These are phyloP conservation scores for Epirrhoe tristata DNA, from an alignment of 2,888 invertebrate species.

Conservation along the genomic window DNA sequence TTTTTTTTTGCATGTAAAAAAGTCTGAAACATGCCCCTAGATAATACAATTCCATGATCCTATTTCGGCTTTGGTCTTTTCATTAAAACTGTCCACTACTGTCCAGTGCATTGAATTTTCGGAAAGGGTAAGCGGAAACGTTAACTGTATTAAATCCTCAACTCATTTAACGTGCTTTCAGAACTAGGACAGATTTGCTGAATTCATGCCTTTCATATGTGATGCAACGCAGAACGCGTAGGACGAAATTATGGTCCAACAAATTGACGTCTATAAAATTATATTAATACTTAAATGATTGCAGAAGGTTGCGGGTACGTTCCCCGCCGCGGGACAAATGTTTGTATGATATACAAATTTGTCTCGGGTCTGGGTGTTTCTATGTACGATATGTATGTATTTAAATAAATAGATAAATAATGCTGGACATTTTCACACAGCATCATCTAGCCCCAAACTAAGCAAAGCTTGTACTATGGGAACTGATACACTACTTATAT, in stretches of 20 bases:
- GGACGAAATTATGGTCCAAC: conserved; percentile 8
- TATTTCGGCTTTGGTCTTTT: background rate
- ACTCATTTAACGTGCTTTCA: conserved; percentile 34
- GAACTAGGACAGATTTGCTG: conserved; percentile 28
- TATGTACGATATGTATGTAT: too few species aligned
- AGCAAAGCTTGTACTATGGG: too few species aligned
- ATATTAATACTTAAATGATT: too few species aligned
- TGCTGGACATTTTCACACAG: too few species aligned
- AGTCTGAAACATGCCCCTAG: too few species aligned
- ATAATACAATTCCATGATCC: background rate
- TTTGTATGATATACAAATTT: too few species aligned
- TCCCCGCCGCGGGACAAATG: too few species aligned
- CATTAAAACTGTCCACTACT: background rate
- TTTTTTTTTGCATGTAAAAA: too few species aligned
- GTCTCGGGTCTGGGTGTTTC: too few species aligned
- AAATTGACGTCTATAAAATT: background rate
- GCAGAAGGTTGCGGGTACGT: background rate
- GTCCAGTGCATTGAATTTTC: background rate
- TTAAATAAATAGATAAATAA: too few species aligned
- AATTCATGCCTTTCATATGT: conserved; percentile 25
- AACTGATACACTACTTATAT: too few species aligned
- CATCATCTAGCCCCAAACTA: too few species aligned
- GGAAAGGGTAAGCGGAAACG: conserved; percentile 11
- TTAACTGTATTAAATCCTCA: conserved; percentile 31
- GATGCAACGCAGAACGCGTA: conserved; percentile 14